Base-by-base conservation (phyloP, 2,888 invertebrate genomes). In the Microplitis deprimator region DNA sequence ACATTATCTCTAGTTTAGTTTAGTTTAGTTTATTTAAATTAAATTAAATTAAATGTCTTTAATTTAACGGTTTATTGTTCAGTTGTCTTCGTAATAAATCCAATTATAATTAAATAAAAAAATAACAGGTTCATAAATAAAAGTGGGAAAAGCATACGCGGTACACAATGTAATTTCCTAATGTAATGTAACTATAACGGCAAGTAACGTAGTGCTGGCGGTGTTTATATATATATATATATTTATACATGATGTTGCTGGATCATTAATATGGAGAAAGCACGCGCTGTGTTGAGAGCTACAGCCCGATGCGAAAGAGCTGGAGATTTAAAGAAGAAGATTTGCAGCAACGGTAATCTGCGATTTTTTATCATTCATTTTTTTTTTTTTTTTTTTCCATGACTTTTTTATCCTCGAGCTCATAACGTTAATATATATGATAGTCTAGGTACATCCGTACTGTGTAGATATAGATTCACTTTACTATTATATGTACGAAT, bases 191-290 rank as follows among this genome's bases (percentile, higher is more conserved):
- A 50, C 50, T 50, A 50, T 72, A 72, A 72, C 71, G 71, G 71
- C 71, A 72, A 72, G 61, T 60, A 72, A 72, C 62, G 71, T 72
- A 39, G 71, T 72, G 61, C 62, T 13, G 50, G 50, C 50, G 50
- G 50, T 13, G 5, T 13, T 13, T 50, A 50, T 29, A 29, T 20
- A 20, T 20, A 2, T 29, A 29, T 29, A 29, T 29, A 29, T 29
- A 29, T 29, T 8, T 50, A 50, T 50, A 8, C 13, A 50, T 50
- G 50, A 50, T 50, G 50, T 50, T 50, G 50, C 50, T 62, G 64
- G 38, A 62, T 64, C 64, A 64, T 72, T 72, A 64, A 72, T 64
- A 72, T 64, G 64, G 72, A 72, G 72, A 72, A 72, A 72, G 72
- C 72, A 72, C 41, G 40, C 38, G 17, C n/a, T 13, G 61, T 39